A percentile compares a stretch with the other conserved stretches of the same genome.
Conservation (phyloP, 2,797 vertebrate species). For the Enteromius radiatus region DNA sequence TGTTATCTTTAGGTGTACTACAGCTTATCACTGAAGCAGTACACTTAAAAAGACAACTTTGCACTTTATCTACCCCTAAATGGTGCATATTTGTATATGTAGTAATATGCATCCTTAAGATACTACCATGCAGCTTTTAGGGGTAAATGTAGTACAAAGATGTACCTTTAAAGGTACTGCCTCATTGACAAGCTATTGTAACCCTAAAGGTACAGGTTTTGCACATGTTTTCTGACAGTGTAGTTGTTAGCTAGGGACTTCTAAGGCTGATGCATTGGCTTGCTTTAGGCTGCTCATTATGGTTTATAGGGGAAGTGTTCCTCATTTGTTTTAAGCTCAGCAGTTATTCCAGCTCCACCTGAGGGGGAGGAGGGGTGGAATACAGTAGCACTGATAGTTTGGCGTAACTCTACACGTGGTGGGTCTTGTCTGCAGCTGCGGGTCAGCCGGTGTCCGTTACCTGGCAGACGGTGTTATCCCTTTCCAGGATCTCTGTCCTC, state of each 20-base stretch:
- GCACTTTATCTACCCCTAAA: neutral
- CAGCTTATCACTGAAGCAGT: neutral
- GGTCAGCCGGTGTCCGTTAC: slow-evolving; percentile 42
- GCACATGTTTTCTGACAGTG: neutral
- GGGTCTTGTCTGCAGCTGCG: slow-evolving; percentile 28
- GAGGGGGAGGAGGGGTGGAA: neutral
- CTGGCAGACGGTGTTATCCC: slow-evolving; percentile 64
- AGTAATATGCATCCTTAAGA: neutral
- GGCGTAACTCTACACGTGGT: slow-evolving; percentile 41
- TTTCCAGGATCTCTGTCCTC: slow-evolving; percentile 57
- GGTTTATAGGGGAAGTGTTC: slow-evolving; percentile 67
- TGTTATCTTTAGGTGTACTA: neutral
- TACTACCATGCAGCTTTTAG: neutral
- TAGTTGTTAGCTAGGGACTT: slow-evolving; percentile 44
- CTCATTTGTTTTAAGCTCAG: slow-evolving; percentile 45
- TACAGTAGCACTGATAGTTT: slow-evolving; percentile 29
- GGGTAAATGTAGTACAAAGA: neutral
- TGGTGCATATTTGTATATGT: neutral
- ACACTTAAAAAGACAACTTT: neutral
- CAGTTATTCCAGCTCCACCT: slow-evolving; percentile 32
- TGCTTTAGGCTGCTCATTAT: slow-evolving; percentile 69
- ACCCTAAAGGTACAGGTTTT: neutral
- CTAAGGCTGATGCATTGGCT: slow-evolving; percentile 61
- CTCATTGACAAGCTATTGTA: neutral
- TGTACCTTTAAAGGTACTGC: neutral